A percentile compares a stretch with the other conserved stretches of the same genome.
phyloP scores from a whole-genome alignment of 2,113 vertebrate species.

The Takifugu flavidus region DNA sequence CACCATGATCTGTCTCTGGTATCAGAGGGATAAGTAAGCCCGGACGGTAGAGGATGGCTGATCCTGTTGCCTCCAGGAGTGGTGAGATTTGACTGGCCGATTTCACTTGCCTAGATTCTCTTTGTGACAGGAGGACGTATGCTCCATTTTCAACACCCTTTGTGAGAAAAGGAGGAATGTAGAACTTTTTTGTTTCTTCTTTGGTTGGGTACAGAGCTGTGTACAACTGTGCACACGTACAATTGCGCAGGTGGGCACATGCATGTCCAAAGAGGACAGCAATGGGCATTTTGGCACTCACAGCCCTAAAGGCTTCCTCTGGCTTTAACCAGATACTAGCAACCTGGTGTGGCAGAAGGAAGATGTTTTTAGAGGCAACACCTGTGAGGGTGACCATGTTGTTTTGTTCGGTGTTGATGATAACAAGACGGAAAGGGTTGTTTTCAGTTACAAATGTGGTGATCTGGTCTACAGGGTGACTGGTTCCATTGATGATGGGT shows the following conservation, averaged over 20 bases:
- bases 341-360: background rate
- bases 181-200: background rate
- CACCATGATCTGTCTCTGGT: conserved; percentile 41
- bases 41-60: conserved; percentile 12
- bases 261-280: conserved; percentile 61
- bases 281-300: background rate
- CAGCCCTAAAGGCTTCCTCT: rapidly evolving
- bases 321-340: conserved; percentile 11
- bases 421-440: conserved; percentile 48
- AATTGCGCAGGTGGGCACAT: conserved; percentile 22
- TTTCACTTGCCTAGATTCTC: rapidly evolving
- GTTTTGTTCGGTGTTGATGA: conserved; percentile 18
- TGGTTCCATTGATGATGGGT: background rate
- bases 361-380: rapidly evolving
- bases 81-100: rapidly evolving
- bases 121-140: conserved; percentile 22
- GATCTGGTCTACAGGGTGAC: rapidly evolving
- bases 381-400: conserved; percentile 24
- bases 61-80: background rate
- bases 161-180: conserved; percentile 27
- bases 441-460: background rate
- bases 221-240: conserved; percentile 59
- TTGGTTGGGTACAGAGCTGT: conserved; percentile 30
- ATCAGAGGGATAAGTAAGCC: conserved; percentile 55
- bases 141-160: rapidly evolving